phyloP scores from a whole-genome alignment of 2,888 invertebrate genomes.

The Keiferia lycopersicella region DNA sequence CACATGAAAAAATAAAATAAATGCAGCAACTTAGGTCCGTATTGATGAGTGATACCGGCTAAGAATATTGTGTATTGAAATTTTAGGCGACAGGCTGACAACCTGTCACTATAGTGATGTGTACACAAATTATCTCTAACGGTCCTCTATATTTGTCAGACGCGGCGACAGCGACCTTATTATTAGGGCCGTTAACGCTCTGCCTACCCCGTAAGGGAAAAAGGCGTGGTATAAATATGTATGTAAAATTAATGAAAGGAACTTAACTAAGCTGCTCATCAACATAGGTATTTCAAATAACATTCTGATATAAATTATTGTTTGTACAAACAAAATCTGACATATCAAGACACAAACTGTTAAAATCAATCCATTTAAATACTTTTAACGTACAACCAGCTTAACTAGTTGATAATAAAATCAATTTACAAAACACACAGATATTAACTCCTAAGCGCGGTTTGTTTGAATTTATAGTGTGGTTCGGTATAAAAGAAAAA shows the following conservation, averaged over 20 bases:
- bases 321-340: slow-evolving; percentile 16
- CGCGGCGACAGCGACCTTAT: no score
- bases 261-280: neutral
- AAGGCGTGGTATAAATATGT: no score
- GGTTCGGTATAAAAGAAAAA: slow-evolving; percentile 5
- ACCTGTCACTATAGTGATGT: no score
- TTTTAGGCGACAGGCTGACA: no score
- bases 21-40: no score
- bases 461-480: neutral
- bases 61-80: no score
- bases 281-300: neutral
- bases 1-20: no score
- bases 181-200: no score
- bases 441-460: slow-evolving; percentile 21
- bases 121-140: no score
- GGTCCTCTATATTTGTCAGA: no score
- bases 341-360: slow-evolving; percentile 21
- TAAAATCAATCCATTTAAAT: slow-evolving; percentile 20
- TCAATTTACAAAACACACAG: slow-evolving; percentile 46
- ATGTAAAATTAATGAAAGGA: neutral
- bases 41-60: no score
- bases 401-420: slow-evolving; percentile 35
- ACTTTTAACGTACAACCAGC: slow-evolving; percentile 11
- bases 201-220: no score
- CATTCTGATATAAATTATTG: neutral